Evolutionary conservation across 2,797 vertebrate genomes (phyloP).

Genomic region (Chaetophractus vellerosus): DNA sequence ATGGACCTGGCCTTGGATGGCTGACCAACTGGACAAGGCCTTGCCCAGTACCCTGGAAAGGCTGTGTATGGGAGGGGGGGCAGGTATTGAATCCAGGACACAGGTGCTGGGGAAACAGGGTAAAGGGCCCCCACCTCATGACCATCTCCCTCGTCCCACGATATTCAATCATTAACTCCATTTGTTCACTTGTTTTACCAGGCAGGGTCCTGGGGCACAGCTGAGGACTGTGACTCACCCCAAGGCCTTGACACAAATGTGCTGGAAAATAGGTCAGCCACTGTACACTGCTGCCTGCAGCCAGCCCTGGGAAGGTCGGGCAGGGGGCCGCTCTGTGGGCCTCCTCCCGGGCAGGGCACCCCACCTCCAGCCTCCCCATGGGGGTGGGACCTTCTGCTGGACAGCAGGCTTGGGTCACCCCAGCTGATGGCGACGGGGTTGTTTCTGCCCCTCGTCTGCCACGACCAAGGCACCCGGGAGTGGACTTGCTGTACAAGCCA

Average conservation of each 20-base stretch:
- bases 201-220: background rate
- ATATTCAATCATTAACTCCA: background rate
- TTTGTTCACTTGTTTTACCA: background rate
- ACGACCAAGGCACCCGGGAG: background rate
- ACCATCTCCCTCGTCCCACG: background rate
- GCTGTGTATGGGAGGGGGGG: background rate
- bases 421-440: too few species aligned
- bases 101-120: background rate
- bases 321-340: too few species aligned
- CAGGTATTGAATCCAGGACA: background rate
- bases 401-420: too few species aligned
- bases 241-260: conserved; percentile 38
- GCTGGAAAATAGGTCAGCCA: conserved; percentile 78
- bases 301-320: background rate
- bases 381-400: too few species aligned
- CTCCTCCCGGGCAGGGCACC: background rate
- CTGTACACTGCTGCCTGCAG: background rate
- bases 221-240: conserved; percentile 67
- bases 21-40: background rate
- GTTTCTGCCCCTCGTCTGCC: too few species aligned
- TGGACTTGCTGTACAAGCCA: background rate
- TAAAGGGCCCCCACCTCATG: background rate
- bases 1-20: too few species aligned
- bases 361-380: background rate
- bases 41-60: background rate